Conservation (phyloP, 2,797 vertebrate genomes). For the Microctenopoma stevenorrisi region DNA sequence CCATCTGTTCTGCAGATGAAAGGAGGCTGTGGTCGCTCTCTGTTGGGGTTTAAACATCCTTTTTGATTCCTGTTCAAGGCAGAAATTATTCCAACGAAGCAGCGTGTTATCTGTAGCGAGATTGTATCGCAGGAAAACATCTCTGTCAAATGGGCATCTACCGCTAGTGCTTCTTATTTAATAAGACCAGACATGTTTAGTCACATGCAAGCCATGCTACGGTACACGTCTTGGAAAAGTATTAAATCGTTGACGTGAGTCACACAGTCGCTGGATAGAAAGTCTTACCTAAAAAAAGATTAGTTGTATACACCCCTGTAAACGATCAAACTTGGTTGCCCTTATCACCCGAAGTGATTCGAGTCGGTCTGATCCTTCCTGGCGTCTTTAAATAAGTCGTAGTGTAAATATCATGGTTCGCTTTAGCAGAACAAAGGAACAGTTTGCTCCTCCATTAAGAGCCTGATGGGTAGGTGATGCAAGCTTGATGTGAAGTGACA, state of each 20-base stretch:
- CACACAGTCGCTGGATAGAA: too few species aligned
- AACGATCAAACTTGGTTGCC: too few species aligned
- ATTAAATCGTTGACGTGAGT: too few species aligned
- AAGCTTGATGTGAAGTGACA: background rate
- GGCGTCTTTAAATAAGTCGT: background rate
- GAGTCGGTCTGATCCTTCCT: background rate
- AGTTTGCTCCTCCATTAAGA: background rate
- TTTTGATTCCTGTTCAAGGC: constrained; percentile 54
- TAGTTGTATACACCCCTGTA: too few species aligned
- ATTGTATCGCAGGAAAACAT: constrained; percentile 20
- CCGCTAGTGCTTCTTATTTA: background rate
- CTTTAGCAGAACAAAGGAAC: background rate
- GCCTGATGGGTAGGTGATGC: background rate
- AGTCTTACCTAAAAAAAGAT: too few species aligned
- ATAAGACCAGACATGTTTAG: too few species aligned
- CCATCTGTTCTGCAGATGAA: constrained; percentile 63
- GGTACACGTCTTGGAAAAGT: too few species aligned
- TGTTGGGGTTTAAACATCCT: constrained; percentile 61
- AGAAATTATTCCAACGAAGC: constrained; percentile 38
- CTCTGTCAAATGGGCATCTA: background rate
- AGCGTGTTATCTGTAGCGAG: constrained; percentile 26
- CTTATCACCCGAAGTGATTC: background rate
- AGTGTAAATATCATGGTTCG: background rate
- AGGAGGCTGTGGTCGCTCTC: constrained; percentile 54
- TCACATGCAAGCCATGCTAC: too few species aligned